These are phyloP conservation scores for Rhagium mordax DNA, from an alignment of 2,888 invertebrate genomes.

Conservation along the genomic window DNA sequence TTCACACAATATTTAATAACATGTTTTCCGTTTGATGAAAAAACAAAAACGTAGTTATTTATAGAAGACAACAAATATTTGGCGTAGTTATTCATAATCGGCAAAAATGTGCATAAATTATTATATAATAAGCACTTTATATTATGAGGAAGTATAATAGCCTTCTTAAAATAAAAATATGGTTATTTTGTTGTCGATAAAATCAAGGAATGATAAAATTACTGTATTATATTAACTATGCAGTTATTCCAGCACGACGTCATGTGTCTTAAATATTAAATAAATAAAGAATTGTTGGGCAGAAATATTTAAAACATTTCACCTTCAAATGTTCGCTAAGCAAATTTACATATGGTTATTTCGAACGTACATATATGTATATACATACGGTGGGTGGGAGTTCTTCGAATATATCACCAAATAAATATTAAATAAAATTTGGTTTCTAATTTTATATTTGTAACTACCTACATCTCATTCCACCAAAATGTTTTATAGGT, in stretches of 20 bases:
- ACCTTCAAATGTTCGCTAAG: conserved; percentile 20
- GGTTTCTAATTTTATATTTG: no score
- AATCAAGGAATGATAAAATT: background rate
- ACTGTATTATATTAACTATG: background rate
- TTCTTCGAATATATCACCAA: background rate
- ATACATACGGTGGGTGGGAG: background rate
- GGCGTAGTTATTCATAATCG: background rate
- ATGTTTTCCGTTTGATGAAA: no score
- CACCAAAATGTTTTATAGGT: no score
- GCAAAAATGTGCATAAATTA: background rate
- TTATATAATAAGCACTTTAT: background rate
- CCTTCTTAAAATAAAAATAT: background rate
- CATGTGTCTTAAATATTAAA: conserved; percentile 11
- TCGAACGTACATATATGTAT: background rate
- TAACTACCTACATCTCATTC: no score
- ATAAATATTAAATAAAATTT: background rate
- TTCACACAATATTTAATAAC: no score
- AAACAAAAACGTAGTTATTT: no score
- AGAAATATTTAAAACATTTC: conserved; percentile 24
- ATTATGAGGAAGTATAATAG: background rate
- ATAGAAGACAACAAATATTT: background rate
- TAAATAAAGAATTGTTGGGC: conserved; percentile 17
- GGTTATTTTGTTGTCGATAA: background rate
- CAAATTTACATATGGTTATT: conserved; percentile 3
- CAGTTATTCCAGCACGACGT: background rate